Evolutionary conservation across 1,140 invertebrate genomes (phyloP).

Genomic region (Drosophila watanabei): DNA sequence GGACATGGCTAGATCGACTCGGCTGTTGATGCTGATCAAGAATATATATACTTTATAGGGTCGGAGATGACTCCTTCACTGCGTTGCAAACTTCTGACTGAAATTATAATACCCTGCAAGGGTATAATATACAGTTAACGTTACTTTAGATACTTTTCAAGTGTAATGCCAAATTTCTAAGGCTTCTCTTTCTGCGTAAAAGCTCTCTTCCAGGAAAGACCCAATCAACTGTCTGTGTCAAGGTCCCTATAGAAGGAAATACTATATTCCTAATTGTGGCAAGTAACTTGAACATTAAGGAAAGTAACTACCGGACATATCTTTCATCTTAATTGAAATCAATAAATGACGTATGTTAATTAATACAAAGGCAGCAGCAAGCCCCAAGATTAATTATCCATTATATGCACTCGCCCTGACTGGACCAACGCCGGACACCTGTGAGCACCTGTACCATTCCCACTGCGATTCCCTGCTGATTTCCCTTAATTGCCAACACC

Average conservation of each 20-base stretch:
- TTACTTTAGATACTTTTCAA: not conserved
- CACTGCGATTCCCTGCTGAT: constrained; percentile 62
- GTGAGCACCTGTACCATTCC: constrained; percentile 3
- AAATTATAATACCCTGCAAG: no score
- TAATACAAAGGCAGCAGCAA: constrained; percentile 45
- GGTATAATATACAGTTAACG: not conserved
- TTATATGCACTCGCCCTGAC: constrained; percentile 35
- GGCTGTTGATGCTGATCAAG: no score
- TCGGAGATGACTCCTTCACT: no score
- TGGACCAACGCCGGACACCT: not conserved
- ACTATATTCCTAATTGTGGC: not conserved
- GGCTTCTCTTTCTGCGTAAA: not conserved
- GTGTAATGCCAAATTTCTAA: no score
- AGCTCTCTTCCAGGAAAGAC: no score
- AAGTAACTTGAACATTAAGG: not conserved
- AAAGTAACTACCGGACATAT: not conserved
- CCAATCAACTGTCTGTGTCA: not conserved
- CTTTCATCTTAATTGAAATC: constrained; percentile 13
- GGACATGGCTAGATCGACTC: no score
- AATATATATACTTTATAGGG: no score
- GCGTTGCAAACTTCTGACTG: no score
- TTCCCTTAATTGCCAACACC: constrained; percentile 73
- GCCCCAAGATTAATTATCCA: constrained; percentile 70
- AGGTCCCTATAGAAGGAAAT: not conserved
- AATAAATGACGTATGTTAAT: constrained; percentile 43